phyloP scores from a whole-genome alignment of 2,113 vertebrate species.

The Poeciliopsis turrubarensis region DNA sequence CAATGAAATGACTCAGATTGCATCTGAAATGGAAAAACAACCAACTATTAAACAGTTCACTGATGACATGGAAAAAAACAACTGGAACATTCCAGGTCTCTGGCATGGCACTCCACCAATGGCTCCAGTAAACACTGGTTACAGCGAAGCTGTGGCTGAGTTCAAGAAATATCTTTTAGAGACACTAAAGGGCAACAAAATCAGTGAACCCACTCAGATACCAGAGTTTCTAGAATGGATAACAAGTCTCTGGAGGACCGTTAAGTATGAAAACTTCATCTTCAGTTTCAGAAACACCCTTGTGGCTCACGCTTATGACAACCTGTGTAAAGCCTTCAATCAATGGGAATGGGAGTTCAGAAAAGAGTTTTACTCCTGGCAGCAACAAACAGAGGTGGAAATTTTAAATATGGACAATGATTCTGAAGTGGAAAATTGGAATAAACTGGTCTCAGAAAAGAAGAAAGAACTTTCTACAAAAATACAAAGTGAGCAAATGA shows the following conservation, averaged over 20 bases:
- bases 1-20: slow-evolving; percentile 68
- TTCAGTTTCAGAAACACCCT: slow-evolving; percentile 71
- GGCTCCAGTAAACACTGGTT: slow-evolving; percentile 73
- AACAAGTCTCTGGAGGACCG: slow-evolving; percentile 66
- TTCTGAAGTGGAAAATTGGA: neutral
- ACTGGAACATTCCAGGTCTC: slow-evolving; percentile 75
- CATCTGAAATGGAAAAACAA: slow-evolving; percentile 72
- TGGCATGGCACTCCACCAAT: slow-evolving; percentile 77
- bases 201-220: slow-evolving; percentile 9
- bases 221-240: slow-evolving; percentile 63
- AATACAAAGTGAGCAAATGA: slow-evolving; percentile 1
- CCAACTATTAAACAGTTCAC: slow-evolving; percentile 41
- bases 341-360: slow-evolving; percentile 71
- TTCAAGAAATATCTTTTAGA: slow-evolving; percentile 66
- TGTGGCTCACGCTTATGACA: slow-evolving; percentile 57
- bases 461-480: neutral
- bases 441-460: neutral
- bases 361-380: slow-evolving; percentile 51
- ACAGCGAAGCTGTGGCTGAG: slow-evolving; percentile 61
- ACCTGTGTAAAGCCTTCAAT: slow-evolving; percentile 48
- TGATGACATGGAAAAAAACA: slow-evolving; percentile 55
- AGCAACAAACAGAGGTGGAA: slow-evolving; percentile 31
- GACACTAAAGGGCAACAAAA: neutral
- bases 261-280: slow-evolving; percentile 75
- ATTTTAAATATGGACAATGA: slow-evolving; percentile 54